Base-by-base conservation (phyloP, 2,797 vertebrate genomes). In the Phalanger gymnotis region DNA sequence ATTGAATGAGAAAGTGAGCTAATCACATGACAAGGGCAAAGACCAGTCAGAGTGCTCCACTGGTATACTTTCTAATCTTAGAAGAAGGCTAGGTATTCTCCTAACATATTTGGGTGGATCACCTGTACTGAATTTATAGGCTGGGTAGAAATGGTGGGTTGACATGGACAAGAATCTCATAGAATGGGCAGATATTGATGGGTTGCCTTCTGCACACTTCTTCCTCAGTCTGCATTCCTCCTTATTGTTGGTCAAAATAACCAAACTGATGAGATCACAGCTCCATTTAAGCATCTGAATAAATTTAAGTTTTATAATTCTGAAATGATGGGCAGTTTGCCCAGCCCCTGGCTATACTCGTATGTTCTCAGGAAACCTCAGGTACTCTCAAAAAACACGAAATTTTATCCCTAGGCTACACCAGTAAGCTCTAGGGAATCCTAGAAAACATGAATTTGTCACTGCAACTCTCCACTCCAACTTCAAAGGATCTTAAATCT, bases 401-500 rank as follows among this genome's bases (percentile, higher is more conserved):
- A n/a, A 22, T 2, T 61, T 47, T 27, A 54, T 54, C 91, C 3
- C 56, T 10, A 94, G 96, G 95, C 96, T 91, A 96, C 91, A 93
- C 51, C 66, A 93, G 87, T 2, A 12, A 96, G 81, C 57, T 87
- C 92, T 97, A 98, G 96, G 51, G 94, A 90, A 90, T 0, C 95
- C 96, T 54, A 94, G 93, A 94, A 97, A 97, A 96, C 19, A 97
- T 89, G 66, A 95, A 97, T 98, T 98, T 98, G 97, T 98, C 97
- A 98, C 92, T 98, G 95, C 34, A 93, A 95, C 97, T 95, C 94
- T 92, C 19, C 94, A 81, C 31, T 95, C 95, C 91, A 91, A 94
- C 95, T 97, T 97, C 96, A 98, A 98, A 98, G 97, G 52, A 22
- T 58, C 91, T 96, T 96, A 90, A 81, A 90, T 93, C 96, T 98